phyloP scores from a whole-genome alignment of 2,113 vertebrate species.

The Pionites leucogaster region DNA sequence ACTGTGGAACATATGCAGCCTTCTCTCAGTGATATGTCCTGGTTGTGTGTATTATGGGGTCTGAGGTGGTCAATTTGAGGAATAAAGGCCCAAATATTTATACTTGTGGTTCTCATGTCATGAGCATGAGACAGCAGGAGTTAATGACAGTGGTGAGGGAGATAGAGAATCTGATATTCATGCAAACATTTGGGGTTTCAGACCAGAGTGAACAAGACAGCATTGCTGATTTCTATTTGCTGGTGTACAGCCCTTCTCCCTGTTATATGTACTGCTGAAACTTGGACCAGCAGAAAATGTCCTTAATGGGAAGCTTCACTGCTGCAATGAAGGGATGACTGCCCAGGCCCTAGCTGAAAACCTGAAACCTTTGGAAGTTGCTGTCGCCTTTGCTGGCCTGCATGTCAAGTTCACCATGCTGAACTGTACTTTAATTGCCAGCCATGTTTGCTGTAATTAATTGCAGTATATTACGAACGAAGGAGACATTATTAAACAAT shows the following conservation, averaged over 20 bases:
- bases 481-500: neutral
- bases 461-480: neutral
- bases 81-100: neutral
- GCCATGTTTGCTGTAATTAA: neutral
- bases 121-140: neutral
- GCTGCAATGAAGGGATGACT: neutral
- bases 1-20: neutral
- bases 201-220: neutral
- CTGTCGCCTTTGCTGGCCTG: neutral
- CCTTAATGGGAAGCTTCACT: neutral
- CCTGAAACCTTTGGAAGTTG: neutral
- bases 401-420: fast-evolving
- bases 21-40: neutral
- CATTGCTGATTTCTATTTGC: neutral
- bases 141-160: neutral
- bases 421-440: neutral
- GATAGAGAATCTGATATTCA: neutral
- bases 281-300: neutral
- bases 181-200: neutral
- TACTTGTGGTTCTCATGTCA: too few relatives aligned
- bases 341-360: neutral
- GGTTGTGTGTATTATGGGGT: neutral
- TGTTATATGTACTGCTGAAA: neutral
- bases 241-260: neutral
- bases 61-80: neutral